Evolutionary conservation across 2,888 invertebrate genomes (phyloP), one percentile per base, ranked within the genome.

Genomic region (Sepiola atlantica): DNA sequence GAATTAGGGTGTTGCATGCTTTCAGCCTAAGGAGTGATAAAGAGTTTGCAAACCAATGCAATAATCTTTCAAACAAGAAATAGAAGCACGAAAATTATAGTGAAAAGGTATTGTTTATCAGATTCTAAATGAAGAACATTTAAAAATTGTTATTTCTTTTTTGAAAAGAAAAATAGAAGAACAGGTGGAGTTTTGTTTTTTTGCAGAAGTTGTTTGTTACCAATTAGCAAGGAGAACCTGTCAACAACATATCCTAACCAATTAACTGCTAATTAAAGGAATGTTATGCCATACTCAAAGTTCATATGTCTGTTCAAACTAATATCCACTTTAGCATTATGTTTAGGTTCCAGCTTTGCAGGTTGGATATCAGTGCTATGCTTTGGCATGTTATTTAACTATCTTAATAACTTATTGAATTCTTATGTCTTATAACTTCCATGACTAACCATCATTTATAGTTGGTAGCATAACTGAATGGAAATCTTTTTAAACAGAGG

Each of bases 171-270:
- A 77, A n/a, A 77, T n/a, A 18, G 77, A 77, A 61, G 12, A 24
- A 1, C 2, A 61, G 21, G 12, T 32, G 32, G 32, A 32, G n/a
- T 77, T 77, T 18, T 32, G 32, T 77, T 77, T n/a, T n/a, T 77
- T 77, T 32, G 32, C 77, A 77, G 32, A 77, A 77, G n/a, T 77
- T 32, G 77, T 77, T 77, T 77, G 32, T n/a, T 77, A 12, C 32
- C 77, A 77, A 77, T 77, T 32, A 77, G 77, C n/a, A n/a, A 45
- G 14, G 77, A 77, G n/a, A 32, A 16, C 77, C 77, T 77, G 77
- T 77, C 77, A 77, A 77, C 77, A 77, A 77, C 77, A 77, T 77
- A n/a, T n/a, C 77, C n/a, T n/a, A 77, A 77, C n/a, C n/a, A 77
- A 77, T 77, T 77, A 77, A 77, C 77, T 77, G 77, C 77, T 77